Base-by-base conservation (phyloP, 2,888 invertebrate species). In the Xestia ashworthii region DNA sequence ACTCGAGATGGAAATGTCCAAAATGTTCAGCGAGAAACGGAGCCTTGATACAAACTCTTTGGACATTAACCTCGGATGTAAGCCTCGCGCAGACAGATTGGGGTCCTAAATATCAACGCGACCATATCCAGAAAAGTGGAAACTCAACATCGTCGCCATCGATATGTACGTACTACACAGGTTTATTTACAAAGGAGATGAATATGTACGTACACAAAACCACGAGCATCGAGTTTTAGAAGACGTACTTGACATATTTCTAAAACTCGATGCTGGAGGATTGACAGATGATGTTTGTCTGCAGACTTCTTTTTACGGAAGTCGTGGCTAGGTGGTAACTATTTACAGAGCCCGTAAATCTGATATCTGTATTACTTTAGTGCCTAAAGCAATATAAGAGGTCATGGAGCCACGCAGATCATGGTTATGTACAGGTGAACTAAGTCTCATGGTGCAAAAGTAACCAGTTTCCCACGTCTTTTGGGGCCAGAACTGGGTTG, bases 371-470 rank as follows among this genome's bases (percentile, higher is more conserved):
- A n/a, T n/a, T 50, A 50, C 50, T 19, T 50, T 19, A 50, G 50
- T 19, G 8, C 19, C 19, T 50, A 50, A 50, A 22, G 22, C 22
- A 50, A 50, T 22, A 22, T n/a, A 55, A n/a, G 14, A 58, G 58
- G 14, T 58, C 38, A 19, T 19, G 62, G 9, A 60, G 68, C 44
- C 71, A 41, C 16, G 55, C 70, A 78, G 72, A 65, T 8, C 50
- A 53, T 46, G 58, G 55, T 41, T 71, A 73, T 74, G 65, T 73
- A 76, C 73, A 81, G 32, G 74, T 76, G 85, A 60, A 64, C 48
- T 71, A 68, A 73, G 0, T 9, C 71, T 72, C 68, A 85, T 81
- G 85, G 50, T 71, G 76, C 83, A 38, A 74, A 83, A 85, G 41
- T 71, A 81, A 85, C 65, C 12, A 65, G 76, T 32, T 53, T 72